Percentiles rank a stretch among this genome's conserved stretches.
Conservation (phyloP, 2,797 vertebrate species). For the Danio jaintianensis region DNA sequence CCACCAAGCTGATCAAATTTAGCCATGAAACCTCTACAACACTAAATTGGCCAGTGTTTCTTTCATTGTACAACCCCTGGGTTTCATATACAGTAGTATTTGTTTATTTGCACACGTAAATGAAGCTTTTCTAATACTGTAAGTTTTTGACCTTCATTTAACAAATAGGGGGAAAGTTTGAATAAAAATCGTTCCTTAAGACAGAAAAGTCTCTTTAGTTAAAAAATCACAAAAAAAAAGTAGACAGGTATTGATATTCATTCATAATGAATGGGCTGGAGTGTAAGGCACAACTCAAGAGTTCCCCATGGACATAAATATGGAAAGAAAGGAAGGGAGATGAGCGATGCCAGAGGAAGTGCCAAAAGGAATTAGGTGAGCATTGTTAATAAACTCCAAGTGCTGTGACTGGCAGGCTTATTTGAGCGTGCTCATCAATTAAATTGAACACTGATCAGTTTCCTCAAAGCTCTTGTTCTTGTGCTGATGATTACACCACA, state of each 20-base stretch:
- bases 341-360: constrained; percentile 7
- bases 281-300: constrained; percentile 6
- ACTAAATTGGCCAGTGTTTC: too few relatives aligned
- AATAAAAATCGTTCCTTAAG: background rate
- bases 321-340: constrained; percentile 32
- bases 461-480: background rate
- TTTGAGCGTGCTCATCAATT: constrained; percentile 2
- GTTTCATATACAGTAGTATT: too few relatives aligned
- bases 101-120: too few relatives aligned
- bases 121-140: too few relatives aligned
- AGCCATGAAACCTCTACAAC: too few relatives aligned
- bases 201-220: background rate
- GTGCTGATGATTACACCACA: background rate
- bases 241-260: constrained; percentile 18
- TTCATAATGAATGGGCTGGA: constrained; percentile 21
- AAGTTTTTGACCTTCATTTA: background rate
- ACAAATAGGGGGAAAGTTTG: background rate
- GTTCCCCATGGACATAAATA: constrained; percentile 19
- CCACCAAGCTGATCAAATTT: too few relatives aligned
- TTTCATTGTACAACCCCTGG: too few relatives aligned
- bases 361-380: background rate
- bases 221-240: constrained; percentile 23
- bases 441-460: constrained; percentile 16
- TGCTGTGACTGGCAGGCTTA: constrained; percentile 9
- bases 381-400: constrained; percentile 27